Evolutionary conservation across 2,797 vertebrate species (phyloP).

Genomic region (Labeo calbasu): DNA sequence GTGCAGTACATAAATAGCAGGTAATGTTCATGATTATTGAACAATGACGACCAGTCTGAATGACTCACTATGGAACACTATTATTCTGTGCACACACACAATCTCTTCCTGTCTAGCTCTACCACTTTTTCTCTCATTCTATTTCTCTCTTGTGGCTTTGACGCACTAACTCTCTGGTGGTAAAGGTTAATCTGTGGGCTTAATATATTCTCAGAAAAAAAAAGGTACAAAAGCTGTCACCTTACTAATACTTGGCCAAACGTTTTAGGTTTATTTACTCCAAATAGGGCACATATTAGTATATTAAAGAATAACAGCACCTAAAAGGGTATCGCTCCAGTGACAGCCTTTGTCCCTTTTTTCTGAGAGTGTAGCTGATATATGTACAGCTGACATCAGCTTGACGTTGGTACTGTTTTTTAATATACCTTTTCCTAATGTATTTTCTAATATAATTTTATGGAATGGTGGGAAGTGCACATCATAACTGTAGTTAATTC

Average conservation of each 20-base stretch:
- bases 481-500: not conserved
- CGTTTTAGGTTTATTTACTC: not conserved
- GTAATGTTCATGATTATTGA: conserved; percentile 62
- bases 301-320: not conserved
- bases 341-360: not conserved
- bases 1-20: conserved; percentile 63
- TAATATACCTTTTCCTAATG: not conserved
- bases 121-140: conserved; percentile 22
- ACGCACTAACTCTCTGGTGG: conserved; percentile 21
- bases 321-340: not conserved
- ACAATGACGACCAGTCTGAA: conserved; percentile 42
- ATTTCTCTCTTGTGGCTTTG: conserved; percentile 19
- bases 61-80: conserved; percentile 68
- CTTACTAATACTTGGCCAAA: not conserved
- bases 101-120: conserved; percentile 17
- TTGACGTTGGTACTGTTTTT: not conserved
- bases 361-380: conserved; percentile 29
- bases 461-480: not conserved
- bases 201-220: conserved; percentile 15
- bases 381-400: conserved; percentile 35
- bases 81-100: conserved; percentile 26
- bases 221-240: conserved; percentile 9
- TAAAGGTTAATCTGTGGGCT: conserved; percentile 49
- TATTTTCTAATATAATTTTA: not conserved
- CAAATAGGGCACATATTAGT: not conserved